Conservation (phyloP, 1,140 invertebrate species). For the Habropoda laboriosa region DNA sequence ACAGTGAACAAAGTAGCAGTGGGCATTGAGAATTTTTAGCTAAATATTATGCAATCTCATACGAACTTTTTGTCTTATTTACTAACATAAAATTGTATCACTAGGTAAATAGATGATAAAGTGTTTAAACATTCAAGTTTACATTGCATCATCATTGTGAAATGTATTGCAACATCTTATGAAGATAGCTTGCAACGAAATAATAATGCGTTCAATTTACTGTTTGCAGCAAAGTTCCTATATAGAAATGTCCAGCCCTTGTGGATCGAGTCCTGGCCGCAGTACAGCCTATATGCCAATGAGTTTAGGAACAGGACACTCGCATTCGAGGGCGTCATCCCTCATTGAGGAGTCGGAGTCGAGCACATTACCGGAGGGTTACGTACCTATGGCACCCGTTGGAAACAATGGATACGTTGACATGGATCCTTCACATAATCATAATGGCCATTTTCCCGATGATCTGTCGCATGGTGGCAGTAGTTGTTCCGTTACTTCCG, state of each 20-base stretch:
- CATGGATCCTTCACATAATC: constrained; percentile 83
- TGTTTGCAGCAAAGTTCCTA: constrained; percentile 80
- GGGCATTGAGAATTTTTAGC: too few relatives aligned
- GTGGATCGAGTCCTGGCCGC: constrained; percentile 78
- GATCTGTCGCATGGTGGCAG: constrained; percentile 84
- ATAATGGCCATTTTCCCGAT: constrained; percentile 78
- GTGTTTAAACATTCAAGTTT: neutral
- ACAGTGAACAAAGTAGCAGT: too few relatives aligned
- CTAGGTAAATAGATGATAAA: neutral
- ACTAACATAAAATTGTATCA: neutral
- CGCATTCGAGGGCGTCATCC: constrained; percentile 76
- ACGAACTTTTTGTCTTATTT: neutral
- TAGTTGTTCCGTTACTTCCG: constrained; percentile 88
- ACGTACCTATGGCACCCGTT: constrained; percentile 85
- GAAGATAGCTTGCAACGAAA: neutral
- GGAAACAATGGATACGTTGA: constrained; percentile 85
- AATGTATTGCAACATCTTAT: neutral
- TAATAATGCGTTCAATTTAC: constrained; percentile 14
- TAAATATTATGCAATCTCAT: neutral
- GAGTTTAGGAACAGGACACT: constrained; percentile 80
- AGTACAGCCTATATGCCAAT: constrained; percentile 83
- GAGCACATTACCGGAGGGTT: constrained; percentile 80
- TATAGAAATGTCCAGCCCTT: constrained; percentile 84
- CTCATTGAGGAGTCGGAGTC: constrained; percentile 75
- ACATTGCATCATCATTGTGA: neutral